These are phyloP conservation scores for Drosophila micromelanica DNA, from an alignment of 1,140 invertebrate species.

Conservation along the genomic window DNA sequence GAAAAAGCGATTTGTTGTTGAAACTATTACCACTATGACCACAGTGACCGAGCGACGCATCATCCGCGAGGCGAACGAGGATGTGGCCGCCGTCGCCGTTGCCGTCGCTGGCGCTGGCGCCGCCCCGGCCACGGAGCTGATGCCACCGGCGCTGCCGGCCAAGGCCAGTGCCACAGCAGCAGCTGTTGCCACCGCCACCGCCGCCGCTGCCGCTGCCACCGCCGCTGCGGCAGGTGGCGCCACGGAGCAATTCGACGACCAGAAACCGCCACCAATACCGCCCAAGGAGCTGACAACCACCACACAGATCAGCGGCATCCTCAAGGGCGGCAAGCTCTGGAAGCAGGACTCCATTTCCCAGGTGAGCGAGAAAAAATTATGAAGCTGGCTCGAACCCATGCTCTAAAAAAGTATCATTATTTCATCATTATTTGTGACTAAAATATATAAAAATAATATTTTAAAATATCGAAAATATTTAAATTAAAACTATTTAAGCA, in stretches of 20 bases:
- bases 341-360: constrained; percentile 85
- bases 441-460: too few relatives aligned
- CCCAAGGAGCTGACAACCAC: constrained; percentile 78
- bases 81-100: constrained; percentile 37
- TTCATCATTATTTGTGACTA: too few relatives aligned
- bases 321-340: constrained; percentile 88
- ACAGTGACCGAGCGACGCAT: constrained; percentile 88
- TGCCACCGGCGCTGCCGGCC: constrained; percentile 70
- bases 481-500: too few relatives aligned
- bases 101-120: not conserved
- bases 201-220: constrained; percentile 25
- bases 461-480: too few relatives aligned
- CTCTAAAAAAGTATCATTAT: too few relatives aligned
- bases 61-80: constrained; percentile 85
- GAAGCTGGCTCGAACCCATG: too few relatives aligned
- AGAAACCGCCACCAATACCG: constrained; percentile 76
- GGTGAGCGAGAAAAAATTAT: constrained; percentile 38
- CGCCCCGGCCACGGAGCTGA: constrained; percentile 36
- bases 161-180: constrained; percentile 61
- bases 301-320: constrained; percentile 86
- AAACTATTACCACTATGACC: constrained; percentile 88
- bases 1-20: constrained; percentile 88
- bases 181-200: constrained; percentile 27
- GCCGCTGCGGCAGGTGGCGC: constrained; percentile 15
- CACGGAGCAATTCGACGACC: constrained; percentile 29